phyloP scores from a whole-genome alignment of 1,140 invertebrate species.

The Cherax quadricarinatus region DNA sequence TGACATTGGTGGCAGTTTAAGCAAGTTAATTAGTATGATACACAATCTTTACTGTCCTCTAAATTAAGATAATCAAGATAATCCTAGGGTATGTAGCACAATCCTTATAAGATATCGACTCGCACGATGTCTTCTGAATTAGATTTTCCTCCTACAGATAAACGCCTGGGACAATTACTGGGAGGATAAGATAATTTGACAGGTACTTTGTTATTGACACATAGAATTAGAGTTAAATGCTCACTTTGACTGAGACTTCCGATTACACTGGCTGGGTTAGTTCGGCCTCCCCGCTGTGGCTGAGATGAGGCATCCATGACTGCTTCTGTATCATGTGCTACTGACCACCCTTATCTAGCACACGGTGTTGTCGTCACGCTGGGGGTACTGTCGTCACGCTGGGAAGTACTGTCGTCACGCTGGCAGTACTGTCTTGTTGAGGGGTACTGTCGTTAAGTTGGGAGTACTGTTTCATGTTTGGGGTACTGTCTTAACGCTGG shows the following conservation, averaged over 20 bases:
- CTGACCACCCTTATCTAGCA: not conserved
- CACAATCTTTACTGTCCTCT: too few relatives aligned
- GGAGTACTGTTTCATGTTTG: not conserved
- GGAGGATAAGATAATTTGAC: constrained; percentile 53
- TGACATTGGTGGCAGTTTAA: too few relatives aligned
- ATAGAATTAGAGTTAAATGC: constrained; percentile 61
- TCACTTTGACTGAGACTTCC: constrained; percentile 57
- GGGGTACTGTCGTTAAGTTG: not conserved
- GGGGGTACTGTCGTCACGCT: not conserved
- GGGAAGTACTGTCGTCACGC: not conserved
- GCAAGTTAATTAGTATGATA: too few relatives aligned
- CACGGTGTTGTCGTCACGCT: not conserved
- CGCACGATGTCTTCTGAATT: too few relatives aligned
- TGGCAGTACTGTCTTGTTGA: not conserved
- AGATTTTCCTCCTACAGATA: too few relatives aligned
- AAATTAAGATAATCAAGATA: too few relatives aligned
- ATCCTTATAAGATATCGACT: too few relatives aligned
- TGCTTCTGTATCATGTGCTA: constrained; percentile 49
- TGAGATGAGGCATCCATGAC: constrained; percentile 19
- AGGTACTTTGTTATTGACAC: constrained; percentile 66
- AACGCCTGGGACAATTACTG: constrained; percentile 31
- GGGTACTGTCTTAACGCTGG: not conserved
- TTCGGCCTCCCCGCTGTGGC: constrained; percentile 49
- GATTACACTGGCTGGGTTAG: constrained; percentile 43
- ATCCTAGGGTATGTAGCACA: too few relatives aligned